Percentiles rank a stretch among this genome's conserved stretches.
Evolutionary conservation across 2,797 vertebrate species (phyloP).

Genomic region (Spinus olivaceus): DNA sequence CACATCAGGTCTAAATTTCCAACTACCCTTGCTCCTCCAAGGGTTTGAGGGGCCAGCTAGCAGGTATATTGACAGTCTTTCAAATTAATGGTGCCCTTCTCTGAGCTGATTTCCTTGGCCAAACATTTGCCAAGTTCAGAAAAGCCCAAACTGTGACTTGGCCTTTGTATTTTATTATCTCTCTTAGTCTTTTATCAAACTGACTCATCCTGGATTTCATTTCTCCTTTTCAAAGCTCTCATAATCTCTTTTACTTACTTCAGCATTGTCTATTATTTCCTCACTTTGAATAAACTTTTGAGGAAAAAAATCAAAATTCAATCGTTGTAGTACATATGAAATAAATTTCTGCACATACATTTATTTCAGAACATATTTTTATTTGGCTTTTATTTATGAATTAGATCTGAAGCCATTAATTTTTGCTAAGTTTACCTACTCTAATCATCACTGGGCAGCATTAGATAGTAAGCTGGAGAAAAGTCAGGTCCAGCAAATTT

Average conservation of each 20-base stretch:
- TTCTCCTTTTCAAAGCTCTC: not conserved
- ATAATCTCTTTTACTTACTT: not conserved
- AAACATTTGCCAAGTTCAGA: not conserved
- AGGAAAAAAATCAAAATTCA: not conserved
- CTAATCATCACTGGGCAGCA: not conserved
- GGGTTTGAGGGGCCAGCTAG: not conserved
- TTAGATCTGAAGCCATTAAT: not conserved
- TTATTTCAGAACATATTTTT: not conserved
- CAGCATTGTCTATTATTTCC: not conserved
- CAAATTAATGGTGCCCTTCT: not conserved
- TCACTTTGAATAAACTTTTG: not conserved
- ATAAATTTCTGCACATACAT: not conserved
- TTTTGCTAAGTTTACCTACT: not conserved
- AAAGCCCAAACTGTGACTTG: not conserved
- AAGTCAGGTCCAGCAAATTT: not conserved
- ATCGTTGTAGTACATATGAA: not conserved
- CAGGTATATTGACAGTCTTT: not conserved
- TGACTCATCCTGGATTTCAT: not conserved
- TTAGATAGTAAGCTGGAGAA: not conserved
- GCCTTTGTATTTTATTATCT: not conserved
- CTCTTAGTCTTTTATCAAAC: not conserved
- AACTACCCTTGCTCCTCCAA: not conserved
- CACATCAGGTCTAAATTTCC: not conserved
- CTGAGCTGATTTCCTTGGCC: not conserved
- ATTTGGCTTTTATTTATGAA: not conserved